Base-by-base conservation (phyloP, 2,888 invertebrate species). In the Drosophila demipolita region DNA sequence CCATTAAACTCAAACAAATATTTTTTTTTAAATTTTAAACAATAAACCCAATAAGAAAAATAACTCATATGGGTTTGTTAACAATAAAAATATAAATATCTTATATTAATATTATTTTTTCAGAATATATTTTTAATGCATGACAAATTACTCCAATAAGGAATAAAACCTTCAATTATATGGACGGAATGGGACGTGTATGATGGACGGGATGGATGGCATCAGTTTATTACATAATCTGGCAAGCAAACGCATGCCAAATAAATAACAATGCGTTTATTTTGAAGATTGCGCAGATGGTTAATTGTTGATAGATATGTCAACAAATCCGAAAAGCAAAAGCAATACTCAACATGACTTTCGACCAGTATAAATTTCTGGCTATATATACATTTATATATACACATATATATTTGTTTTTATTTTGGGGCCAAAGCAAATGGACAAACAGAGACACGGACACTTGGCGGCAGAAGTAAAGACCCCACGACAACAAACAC, bases 401-500 rank as follows among this genome's bases (percentile, higher is more conserved):
- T 38, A 38, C 17, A 8, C 38, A 38, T 23, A 42, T 29, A 12
- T 26, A 57, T 35, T 59, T 26, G 48, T 20, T 55, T 57, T 71
- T 50, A 50, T 79, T 82, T 73, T 76, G 72, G 70, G 62, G 75
- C 72, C 69, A 83, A 77, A 81, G 82, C 79, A 79, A 72, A 74
- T 85, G 72, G 78, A 78, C 76, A 81, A 84, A 88, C 80, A 88
- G 67, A 78, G 84, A 76, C 70, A 87, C 75, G 82, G 73, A 76
- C 80, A 76, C 78, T 80, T 83, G 83, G 62, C 66, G 82, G 60
- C 82, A 76, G 86, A 76, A 88, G 84, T 84, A 84, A 84, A 76
- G 82, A 82, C 82, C 82, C 65, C 75, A 88, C 73, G 86, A 73
- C 82, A 86, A 86, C 86, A 86, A 86, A 82, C 60, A 66, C 60